Base-by-base conservation (phyloP, 2,888 invertebrate genomes). In the Chrysodeixis includens region DNA sequence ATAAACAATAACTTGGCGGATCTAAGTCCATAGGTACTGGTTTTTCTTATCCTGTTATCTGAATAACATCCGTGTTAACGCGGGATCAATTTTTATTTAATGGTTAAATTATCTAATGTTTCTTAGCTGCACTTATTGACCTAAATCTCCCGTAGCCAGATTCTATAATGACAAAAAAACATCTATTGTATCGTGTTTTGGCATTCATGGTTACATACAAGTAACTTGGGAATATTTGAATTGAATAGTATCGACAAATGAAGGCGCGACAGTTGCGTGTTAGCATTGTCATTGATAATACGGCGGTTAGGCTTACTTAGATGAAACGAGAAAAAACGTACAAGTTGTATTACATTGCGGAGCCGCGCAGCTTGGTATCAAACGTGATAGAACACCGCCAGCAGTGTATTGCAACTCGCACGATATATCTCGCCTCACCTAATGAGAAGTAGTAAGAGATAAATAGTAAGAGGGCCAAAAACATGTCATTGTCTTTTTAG, bases 251-350 rank as follows among this genome's bases (percentile, higher is more conserved):
- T 49, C 62, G 64, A 69, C 62, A 69, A 62, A 60, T 51, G 57
- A 52, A 60, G 74, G 79, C 62, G 63, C 61, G 65, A 56, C 62
- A 64, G 58, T 71, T 49, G 74, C 65, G 32, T 64, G 67, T 60
- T 49, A 63, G 40, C 59, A 22, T 30, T 20, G 56, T 35, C 44
- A 49, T 40, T n/a, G 40, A 40, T 5, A 40, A 40, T 40, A 40
- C 40, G 0, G 14, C 5, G 0, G 1, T 6, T n/a, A 6, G 12
- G 12, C 14, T 35, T 35, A 12, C 26, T 26, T 6, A 26, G 26
- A 26, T 26, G 6, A 4, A 26, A 26, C 6, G 26, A n/a, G n/a
- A n/a, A n/a, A n/a, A n/a, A n/a, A n/a, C n/a, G n/a, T n/a, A n/a
- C 26, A 6, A 26, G 26, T 26, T 26, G 26, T 4, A 26, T 4